Base-by-base conservation (phyloP, 2,113 vertebrate genomes). In the Phylloscopus whistleri region DNA sequence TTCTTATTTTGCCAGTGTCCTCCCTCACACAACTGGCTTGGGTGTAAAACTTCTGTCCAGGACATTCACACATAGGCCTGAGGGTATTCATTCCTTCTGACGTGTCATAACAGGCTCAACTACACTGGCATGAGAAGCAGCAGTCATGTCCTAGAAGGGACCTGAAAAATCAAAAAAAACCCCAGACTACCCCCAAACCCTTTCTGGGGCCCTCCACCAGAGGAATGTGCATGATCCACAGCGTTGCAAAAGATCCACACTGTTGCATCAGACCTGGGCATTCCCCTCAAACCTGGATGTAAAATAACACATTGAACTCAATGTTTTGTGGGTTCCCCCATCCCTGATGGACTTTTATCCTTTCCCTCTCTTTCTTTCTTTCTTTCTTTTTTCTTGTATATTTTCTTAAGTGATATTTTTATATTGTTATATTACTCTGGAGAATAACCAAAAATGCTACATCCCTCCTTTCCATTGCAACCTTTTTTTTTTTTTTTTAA, bases 311-410 rank as follows among this genome's bases (percentile, higher is more conserved):
- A 18, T 3, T 62, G 16, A 70, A 55, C 7, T 64, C 31, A 21
- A 7, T 30, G 17, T 27, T 56, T 49, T n/a, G 7, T 24, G 56
- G 23, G n/a, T 63, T 70, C 7, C 6, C 13, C 30, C 30, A 35
- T 2, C 11, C 10, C 20, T 39, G 26, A 41, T 0, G 1, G 10
- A 49, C 8, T 20, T 19, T 46, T 13, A 18, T 55, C 10, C 7
- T 23, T 33, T 8, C 8, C 1, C 11, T 59, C 33, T 10, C 31
- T 18, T 67, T 10, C 13, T 19, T 60, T 43, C 31, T 43, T 43
- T 41, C 39, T n/a, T 41, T 37, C 37, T 37, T 37, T 37, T n/a
- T 30, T 13, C 18, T 49, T 49, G 5, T 21, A 8, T 44, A 24
- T 31, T n/a, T 35, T 55, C 23, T 55, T 16, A 58, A 39, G 26